phyloP scores from a whole-genome alignment of 2,113 vertebrate genomes.

The Sciurus niger region DNA sequence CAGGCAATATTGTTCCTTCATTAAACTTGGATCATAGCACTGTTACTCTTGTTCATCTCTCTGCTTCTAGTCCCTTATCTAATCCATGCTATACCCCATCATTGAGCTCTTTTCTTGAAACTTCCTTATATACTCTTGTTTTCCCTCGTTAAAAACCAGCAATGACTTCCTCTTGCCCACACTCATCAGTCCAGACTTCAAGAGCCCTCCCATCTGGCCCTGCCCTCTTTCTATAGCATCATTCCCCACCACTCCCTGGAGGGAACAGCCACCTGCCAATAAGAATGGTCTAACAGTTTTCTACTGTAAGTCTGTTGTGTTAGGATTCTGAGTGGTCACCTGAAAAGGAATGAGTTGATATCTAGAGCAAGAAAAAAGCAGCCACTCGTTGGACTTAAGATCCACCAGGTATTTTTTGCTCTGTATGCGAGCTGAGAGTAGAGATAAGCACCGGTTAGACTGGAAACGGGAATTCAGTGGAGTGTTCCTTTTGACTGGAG shows the following conservation, averaged over 20 bases:
- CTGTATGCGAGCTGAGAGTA: background rate
- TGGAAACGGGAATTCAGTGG: background rate
- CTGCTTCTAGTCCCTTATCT: background rate
- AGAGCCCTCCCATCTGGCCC: background rate
- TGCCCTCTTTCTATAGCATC: background rate
- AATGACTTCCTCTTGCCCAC: background rate
- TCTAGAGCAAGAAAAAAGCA: background rate
- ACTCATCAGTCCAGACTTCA: background rate
- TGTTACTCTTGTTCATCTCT: background rate
- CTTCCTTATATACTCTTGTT: background rate
- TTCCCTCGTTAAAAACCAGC: background rate
- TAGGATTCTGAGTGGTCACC: conserved; percentile 5
- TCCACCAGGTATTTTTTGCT: background rate
- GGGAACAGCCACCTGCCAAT: background rate
- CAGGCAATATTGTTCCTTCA: background rate
- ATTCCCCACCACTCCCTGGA: background rate
- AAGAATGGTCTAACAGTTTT: background rate
- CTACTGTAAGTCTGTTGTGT: background rate
- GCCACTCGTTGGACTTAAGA: background rate
- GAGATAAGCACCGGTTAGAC: background rate
- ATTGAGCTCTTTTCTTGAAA: background rate
- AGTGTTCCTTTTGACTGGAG: background rate
- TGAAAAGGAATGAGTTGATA: background rate
- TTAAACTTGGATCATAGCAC: background rate
- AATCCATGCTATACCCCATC: background rate